Conservation (phyloP, 1,140 invertebrate species). For the Drosophila lacteicornis region DNA sequence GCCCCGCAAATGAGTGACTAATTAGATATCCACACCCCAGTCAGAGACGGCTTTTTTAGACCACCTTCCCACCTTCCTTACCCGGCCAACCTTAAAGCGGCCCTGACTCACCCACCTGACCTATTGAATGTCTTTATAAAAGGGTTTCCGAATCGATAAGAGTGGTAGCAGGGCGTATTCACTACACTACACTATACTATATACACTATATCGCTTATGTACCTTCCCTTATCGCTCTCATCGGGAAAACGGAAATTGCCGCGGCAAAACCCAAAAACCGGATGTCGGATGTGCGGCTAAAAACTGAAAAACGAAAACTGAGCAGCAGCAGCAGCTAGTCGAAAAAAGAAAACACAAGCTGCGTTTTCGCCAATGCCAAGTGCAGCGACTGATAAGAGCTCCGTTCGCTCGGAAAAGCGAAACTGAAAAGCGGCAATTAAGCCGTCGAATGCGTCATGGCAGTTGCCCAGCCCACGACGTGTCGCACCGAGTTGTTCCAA, state of each 20-base stretch:
- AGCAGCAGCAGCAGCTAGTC: conserved; percentile 3
- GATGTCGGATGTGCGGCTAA: conserved; percentile 49
- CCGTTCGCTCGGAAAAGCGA: conserved; percentile 35
- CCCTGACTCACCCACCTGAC: conserved; percentile 50
- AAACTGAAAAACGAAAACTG: conserved; percentile 19
- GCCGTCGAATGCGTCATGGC: conserved; percentile 52
- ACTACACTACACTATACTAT: conserved; percentile 4
- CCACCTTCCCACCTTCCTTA: conserved; percentile 1
- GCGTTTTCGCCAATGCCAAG: conserved; percentile 43
- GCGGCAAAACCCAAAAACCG: conserved; percentile 41
- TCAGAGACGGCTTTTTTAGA: not conserved
- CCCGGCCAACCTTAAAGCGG: conserved; percentile 15
- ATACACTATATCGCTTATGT: not conserved
- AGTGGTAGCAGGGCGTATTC: not conserved
- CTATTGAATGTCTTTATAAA: conserved; percentile 40
- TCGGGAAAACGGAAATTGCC: conserved; percentile 43
- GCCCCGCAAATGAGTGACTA: conserved; percentile 41
- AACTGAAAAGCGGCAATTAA: conserved; percentile 42
- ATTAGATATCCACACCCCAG: conserved; percentile 52
- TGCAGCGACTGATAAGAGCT: conserved; percentile 51
- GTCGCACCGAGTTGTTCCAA: not conserved
- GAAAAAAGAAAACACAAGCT: conserved; percentile 38
- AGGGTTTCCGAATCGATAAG: conserved; percentile 34
- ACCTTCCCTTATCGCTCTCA: conserved; percentile 9
- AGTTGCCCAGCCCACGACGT: conserved; percentile 37